Base-by-base conservation (phyloP, 2,113 vertebrate genomes). In the Miniopterus natalensis region DNA sequence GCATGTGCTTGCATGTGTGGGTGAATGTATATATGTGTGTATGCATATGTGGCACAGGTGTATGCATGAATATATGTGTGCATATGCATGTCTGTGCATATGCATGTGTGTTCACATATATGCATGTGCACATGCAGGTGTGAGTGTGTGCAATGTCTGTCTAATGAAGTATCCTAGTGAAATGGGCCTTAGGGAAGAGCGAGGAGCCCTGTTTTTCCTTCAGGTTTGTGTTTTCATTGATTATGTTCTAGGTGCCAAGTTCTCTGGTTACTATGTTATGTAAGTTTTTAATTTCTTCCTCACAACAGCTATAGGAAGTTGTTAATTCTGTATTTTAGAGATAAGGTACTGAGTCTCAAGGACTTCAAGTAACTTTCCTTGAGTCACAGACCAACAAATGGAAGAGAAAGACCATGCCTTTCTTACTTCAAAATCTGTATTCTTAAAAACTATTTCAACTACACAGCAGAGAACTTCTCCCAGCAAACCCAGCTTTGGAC, bases 221-320 rank as follows among this genome's bases (percentile, higher is more conserved):
- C 71, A 31, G 17, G 13, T 0, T 1, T 0, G 0, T 0, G 14
- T 42, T 68, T 47, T 49, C 66, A 15, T 7, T 17, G 9, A n/a
- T n/a, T 51, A 0, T 1, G 4, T 25, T 12, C 49, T 17, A 11
- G 23, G 18, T 5, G 5, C 13, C 83, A 1, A 17, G 45, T 10
- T 14, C 8, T 27, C 66, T 18, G 8, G 29, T 4, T 3, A 45
- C 5, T 5, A 25, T 17, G 63, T 92, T 25, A 55, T 0, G 1
- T 42, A n/a, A 45, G 18, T 66, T 36, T 13, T 9, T 25, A 4
- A 6, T 25, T 20, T 25, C 27, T 47, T 10, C 75, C 20, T 84
- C 71, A 42, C 7, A 13, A n/a, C 2, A 14, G 31, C 36, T 18
- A 1, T 0, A 29, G 51, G 51, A 49, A 42, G 31, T 8, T 12